Evolutionary conservation across 2,113 vertebrate species (phyloP), one percentile per base, ranked within the genome.

Genomic region (Scopus umbretta): DNA sequence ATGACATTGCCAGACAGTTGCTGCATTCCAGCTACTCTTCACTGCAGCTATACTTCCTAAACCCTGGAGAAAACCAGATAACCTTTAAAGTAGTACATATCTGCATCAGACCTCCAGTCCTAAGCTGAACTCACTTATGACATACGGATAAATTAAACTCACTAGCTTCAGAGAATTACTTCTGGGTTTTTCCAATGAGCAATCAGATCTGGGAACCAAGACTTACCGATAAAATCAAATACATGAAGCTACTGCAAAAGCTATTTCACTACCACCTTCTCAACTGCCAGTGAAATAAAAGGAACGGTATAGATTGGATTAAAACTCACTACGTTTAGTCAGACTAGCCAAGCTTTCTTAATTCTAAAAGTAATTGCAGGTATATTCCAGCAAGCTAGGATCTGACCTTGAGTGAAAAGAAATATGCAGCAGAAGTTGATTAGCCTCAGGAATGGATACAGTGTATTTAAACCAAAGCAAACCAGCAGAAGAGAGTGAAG

Each of bases 301-400:
- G 83, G 78, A 88, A 74, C 43, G 16, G 40, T 90, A 92, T 75
- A 87, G 91, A 94, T 42, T 42, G 71, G 78, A 92, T 93, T 94
- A 95, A 87, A 94, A 89, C 40, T 59, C 76, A 34, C 86, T 84
- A 40, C 0, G 0, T 88, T 95, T 94, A 68, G 73, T 72, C 49
- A 91, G 83, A 91, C 74, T 88, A 93, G 38, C 87, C 82, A 94
- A 67, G 50, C 23, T 73, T 90, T 93, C 85, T 90, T 95, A 94
- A 96, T 96, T 96, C 92, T 81, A 86, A 86, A 93, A 94, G 88
- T 79, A 96, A 96, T 93, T 88, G 74, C 78, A 81, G 40, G 50
- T 88, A 78, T 68, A 79, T 91, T 96, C 73, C 34, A 96, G 92
- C 47, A 88, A 93, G 71, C 38, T 63, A 73, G 62, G 49, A 92